Base-by-base conservation (phyloP, 1,140 invertebrate species). In the Brachionus angularis region DNA sequence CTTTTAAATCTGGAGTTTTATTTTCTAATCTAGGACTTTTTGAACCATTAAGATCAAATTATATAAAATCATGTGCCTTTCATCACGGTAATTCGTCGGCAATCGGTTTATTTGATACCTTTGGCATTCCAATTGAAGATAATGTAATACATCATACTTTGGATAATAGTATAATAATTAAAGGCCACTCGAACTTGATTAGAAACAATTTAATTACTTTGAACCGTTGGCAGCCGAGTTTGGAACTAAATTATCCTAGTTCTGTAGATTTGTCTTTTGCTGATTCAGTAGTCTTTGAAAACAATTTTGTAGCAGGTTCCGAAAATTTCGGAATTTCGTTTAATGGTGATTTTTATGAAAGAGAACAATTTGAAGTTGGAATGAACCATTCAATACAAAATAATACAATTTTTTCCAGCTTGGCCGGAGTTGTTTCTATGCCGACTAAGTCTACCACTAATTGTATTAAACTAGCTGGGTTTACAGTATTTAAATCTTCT, bases 291-390 rank as follows among this genome's bases (percentile, higher is more conserved):
- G 52, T 74, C 0, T 16, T 80, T 23, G 36, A 46, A 7, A 53
- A 75, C 36, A 80, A 80, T 62, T 72, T 71, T 10, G 75, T 77
- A 18, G 75, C 76, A 27, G 78, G 76, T 5, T 71, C 74, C 2
- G 75, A 80, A 53, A 72, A 77, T 7, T 33, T 72, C 1, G 76
- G 74, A 5, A 76, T 73, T 46, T 72, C 72, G 31, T 49, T 76
- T 10, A 34, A 55, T 23, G 77, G 76, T n/a, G 74, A 76, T 62
- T 10, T 69, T 0, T 39, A 46, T 7, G 23, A 53, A 3, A 31
- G 47, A 21, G 3, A 36, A 50, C 0, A 3, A 8, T 64, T 64
- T 31, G 14, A 12, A 18, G 21, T 18, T 27, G 47, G 29, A 3
- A 39, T n/a, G 14, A 31, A 64, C 10, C 49, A 74, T n/a, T 46